These are phyloP conservation scores for Neria commutata DNA, from an alignment of 2,888 invertebrate genomes.

Conservation along the genomic window DNA sequence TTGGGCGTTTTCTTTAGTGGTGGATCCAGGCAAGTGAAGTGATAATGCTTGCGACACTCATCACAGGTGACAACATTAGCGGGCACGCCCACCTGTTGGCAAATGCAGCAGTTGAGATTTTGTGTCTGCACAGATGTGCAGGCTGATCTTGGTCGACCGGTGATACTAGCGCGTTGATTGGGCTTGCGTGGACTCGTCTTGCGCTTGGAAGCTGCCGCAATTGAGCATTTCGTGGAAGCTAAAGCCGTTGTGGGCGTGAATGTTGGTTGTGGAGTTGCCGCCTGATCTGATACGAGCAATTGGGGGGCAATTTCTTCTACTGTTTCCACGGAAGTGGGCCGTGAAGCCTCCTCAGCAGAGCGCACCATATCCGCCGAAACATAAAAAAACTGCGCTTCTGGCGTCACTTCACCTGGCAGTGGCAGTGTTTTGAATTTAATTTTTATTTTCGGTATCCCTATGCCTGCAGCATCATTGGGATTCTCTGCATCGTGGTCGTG, in stretches of 20 bases:
- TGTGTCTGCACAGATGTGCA: background rate
- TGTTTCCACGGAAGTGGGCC: conserved; percentile 60
- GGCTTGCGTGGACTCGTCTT: conserved; percentile 53
- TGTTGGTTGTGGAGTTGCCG: conserved; percentile 15
- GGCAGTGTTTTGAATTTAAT: conserved; percentile 68
- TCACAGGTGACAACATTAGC: conserved; percentile 75
- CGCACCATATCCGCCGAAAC: conserved; percentile 69
- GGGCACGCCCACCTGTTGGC: conserved; percentile 45
- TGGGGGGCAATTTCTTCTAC: conserved; percentile 50
- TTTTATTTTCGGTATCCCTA: conserved; percentile 74
- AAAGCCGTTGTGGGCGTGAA: conserved; percentile 25
- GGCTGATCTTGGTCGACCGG: background rate
- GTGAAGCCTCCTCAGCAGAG: conserved; percentile 57
- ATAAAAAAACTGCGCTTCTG: conserved; percentile 81
- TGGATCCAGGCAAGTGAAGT: conserved; percentile 91
- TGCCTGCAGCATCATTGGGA: conserved; percentile 56
- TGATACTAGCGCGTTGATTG: conserved; percentile 38
- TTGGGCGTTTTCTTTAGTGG: conserved; percentile 94
- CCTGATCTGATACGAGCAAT: background rate
- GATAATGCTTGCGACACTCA: conserved; percentile 88
- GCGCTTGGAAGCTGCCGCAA: conserved; percentile 39
- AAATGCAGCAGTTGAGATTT: conserved; percentile 49
- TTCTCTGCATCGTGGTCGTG: conserved; percentile 66
- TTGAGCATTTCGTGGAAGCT: conserved; percentile 20
- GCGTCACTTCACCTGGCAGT: conserved; percentile 69